A percentile compares a stretch with the other conserved stretches of the same genome.
Conservation (phyloP, 1,140 invertebrate species). For the Apis laboriosa region DNA sequence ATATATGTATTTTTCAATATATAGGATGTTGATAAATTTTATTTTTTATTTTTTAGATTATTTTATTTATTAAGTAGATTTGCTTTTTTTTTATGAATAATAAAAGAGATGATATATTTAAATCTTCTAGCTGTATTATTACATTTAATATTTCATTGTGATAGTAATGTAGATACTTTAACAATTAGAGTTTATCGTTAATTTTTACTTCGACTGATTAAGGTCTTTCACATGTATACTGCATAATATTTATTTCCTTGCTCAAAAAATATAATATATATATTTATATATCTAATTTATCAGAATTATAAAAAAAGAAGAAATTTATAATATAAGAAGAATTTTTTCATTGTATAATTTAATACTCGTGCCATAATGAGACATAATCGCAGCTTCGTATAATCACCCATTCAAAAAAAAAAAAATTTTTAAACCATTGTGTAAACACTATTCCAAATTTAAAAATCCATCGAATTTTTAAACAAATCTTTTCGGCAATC, state of each 20-base stretch:
- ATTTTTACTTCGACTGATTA: slow-evolving; percentile 28
- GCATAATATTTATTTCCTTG: slow-evolving; percentile 43
- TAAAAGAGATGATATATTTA: neutral
- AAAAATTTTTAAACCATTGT: neutral
- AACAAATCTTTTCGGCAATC: slow-evolving; percentile 12
- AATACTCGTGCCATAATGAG: slow-evolving; percentile 50
- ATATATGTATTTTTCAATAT: neutral
- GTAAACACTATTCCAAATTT: neutral
- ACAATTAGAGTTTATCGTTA: neutral
- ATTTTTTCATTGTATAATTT: slow-evolving; percentile 4
- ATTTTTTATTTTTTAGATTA: neutral
- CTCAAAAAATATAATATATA: slow-evolving; percentile 15
- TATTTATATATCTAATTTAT: neutral
- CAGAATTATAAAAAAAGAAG: neutral
- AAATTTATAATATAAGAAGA: neutral
- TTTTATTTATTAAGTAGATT: slow-evolving; percentile 5
- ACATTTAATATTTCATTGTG: slow-evolving; percentile 29
- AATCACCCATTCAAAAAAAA: slow-evolving; percentile 4
- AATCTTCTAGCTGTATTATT: neutral
- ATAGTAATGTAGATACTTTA: slow-evolving; percentile 34
- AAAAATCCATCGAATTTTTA: slow-evolving; percentile 9
- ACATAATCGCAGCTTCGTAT: slow-evolving; percentile 59
- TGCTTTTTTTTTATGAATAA: neutral
- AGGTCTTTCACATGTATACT: slow-evolving; percentile 28
- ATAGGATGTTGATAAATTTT: neutral